A percentile compares a stretch with the other conserved stretches of the same genome.
Conservation (phyloP, 2,113 vertebrate species). For the Hippocampus guttulatus region DNA sequence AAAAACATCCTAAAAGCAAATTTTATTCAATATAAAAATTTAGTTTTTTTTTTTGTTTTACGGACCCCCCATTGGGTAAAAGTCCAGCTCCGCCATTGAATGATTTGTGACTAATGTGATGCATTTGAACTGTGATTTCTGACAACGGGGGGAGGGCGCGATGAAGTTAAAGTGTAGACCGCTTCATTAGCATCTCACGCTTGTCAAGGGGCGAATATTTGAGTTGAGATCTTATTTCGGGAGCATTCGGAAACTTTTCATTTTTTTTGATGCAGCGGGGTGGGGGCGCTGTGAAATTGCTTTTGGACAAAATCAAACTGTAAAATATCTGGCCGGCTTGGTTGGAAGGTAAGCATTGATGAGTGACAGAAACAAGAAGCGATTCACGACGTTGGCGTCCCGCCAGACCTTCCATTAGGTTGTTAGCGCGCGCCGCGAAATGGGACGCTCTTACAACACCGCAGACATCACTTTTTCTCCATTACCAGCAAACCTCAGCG, state of each 20-base stretch:
- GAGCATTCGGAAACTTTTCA: neutral
- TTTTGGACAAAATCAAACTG: neutral
- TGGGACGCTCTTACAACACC: neutral
- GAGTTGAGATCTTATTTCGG: neutral
- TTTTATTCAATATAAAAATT: no score
- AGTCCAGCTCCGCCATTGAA: no score
- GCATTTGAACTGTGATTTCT: no score
- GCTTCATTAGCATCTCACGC: no score
- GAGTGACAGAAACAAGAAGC: slow-evolving; percentile 18
- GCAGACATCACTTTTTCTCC: neutral
- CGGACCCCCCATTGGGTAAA: no score
- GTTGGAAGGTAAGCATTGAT: neutral
- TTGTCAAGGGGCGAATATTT: neutral
- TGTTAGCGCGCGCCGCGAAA: slow-evolving; percentile 35
- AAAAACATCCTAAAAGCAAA: no score
- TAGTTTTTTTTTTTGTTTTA: no score
- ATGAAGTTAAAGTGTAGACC: no score
- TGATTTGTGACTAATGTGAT: no score
- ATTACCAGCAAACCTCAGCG: neutral
- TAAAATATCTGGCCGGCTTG: neutral
- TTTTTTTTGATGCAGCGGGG: neutral
- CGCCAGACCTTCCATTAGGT: slow-evolving; percentile 43
- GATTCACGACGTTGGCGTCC: slow-evolving; percentile 26
- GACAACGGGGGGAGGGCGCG: no score
- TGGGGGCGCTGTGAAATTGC: neutral